Evolutionary conservation across 2,888 invertebrate species (phyloP).

Genomic region (Achlya flavicornis): DNA sequence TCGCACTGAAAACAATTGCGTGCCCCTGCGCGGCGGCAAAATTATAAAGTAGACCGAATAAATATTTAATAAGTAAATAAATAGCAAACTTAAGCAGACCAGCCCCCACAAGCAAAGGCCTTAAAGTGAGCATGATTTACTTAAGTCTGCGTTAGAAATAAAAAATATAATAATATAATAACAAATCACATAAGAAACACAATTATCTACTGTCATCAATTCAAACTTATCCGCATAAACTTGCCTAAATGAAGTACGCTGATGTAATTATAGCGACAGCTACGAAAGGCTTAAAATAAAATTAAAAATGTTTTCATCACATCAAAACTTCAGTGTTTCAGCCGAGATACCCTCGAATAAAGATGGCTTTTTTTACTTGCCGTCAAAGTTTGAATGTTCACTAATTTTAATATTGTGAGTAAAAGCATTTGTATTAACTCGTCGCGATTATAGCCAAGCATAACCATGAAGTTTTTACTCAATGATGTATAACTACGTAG

Average conservation of each 20-base stretch:
- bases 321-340: slow-evolving; percentile 44
- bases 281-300: slow-evolving; percentile 37
- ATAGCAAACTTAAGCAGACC: too few relatives aligned
- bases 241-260: slow-evolving; percentile 33
- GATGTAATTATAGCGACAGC: slow-evolving; percentile 44
- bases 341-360: slow-evolving; percentile 39
- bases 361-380: slow-evolving; percentile 38
- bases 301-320: slow-evolving; percentile 43
- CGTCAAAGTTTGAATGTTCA: slow-evolving; percentile 43
- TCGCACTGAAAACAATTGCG: too few relatives aligned
- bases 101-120: too few relatives aligned
- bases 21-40: too few relatives aligned
- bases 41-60: too few relatives aligned
- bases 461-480: slow-evolving; percentile 40
- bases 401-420: slow-evolving; percentile 42
- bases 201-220: slow-evolving; percentile 15
- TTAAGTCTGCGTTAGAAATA: too few relatives aligned
- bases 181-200: not conserved
- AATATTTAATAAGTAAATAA: too few relatives aligned
- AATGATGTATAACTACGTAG: slow-evolving; percentile 37
- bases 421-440: slow-evolving; percentile 40
- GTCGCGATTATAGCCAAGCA: slow-evolving; percentile 34
- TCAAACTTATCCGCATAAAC: slow-evolving; percentile 16
- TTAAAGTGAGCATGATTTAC: too few relatives aligned
- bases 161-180: too few relatives aligned